A percentile compares a stretch with the other conserved stretches of the same genome.
phyloP scores from a whole-genome alignment of 2,113 vertebrate genomes.

The Chelonoidis abingdonii region DNA sequence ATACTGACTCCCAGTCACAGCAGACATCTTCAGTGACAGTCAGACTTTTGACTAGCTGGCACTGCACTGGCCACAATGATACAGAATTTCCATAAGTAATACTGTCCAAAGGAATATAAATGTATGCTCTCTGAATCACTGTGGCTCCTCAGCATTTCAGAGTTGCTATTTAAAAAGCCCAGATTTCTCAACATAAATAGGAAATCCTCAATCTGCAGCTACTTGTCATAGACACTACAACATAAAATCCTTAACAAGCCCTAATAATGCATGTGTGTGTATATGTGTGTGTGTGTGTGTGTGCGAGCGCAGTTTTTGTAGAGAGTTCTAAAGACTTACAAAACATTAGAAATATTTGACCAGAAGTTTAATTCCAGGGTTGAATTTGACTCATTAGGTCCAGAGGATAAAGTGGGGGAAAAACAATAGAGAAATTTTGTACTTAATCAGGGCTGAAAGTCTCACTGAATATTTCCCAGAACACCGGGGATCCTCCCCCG shows the following conservation, averaged over 20 bases:
- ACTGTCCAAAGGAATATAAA: background rate
- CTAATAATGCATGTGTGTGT: background rate
- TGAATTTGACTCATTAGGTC: background rate
- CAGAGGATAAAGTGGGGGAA: background rate
- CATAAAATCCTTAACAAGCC: background rate
- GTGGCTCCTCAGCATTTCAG: background rate
- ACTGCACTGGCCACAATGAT: background rate
- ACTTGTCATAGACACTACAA: background rate
- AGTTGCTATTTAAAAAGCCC: background rate
- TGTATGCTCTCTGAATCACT: background rate
- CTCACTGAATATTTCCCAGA: too few relatives aligned
- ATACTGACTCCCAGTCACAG: background rate
- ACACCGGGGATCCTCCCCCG: too few relatives aligned
- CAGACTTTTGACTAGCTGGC: background rate
- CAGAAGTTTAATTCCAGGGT: background rate
- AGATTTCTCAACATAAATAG: background rate
- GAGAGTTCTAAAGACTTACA: background rate
- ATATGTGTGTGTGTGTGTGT: background rate
- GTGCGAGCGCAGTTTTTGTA: fast-evolving
- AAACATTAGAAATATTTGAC: background rate
- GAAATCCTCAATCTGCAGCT: background rate
- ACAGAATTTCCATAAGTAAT: background rate
- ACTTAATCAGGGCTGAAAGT: too few relatives aligned
- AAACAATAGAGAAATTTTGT: background rate
- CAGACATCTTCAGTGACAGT: too few relatives aligned